Conservation (phyloP, 1,140 invertebrate genomes). For the Lycorma delicatula region DNA sequence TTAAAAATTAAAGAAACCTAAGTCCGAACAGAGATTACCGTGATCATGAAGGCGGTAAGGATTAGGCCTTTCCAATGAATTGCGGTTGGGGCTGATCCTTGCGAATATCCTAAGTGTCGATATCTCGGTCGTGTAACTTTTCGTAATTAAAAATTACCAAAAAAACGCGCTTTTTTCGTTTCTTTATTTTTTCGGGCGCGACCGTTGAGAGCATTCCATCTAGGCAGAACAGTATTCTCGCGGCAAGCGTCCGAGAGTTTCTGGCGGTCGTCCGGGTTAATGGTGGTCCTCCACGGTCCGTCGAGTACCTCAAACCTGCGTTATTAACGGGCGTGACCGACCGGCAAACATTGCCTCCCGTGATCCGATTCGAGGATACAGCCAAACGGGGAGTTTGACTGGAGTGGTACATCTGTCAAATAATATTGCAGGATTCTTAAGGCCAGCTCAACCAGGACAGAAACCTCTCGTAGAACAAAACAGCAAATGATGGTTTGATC, state of each 20-base stretch:
- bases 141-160: too few species aligned
- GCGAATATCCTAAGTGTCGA: too few species aligned
- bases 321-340: not conserved
- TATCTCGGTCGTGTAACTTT: too few species aligned
- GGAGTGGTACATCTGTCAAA: conserved; percentile 72
- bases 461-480: conserved; percentile 78
- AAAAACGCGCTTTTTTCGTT: too few species aligned
- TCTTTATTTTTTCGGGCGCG: too few species aligned
- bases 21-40: too few species aligned
- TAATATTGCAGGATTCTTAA: conserved; percentile 80
- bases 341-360: conserved; percentile 36
- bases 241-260: conserved; percentile 20
- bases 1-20: too few species aligned
- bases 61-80: too few species aligned
- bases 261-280: not conserved
- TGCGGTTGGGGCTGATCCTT: too few species aligned
- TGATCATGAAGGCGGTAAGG: too few species aligned
- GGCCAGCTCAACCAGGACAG: conserved; percentile 73
- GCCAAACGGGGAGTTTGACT: conserved; percentile 72
- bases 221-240: conserved; percentile 20
- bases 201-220: too few species aligned
- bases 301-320: not conserved
- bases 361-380: conserved; percentile 56
- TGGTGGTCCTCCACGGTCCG: not conserved
- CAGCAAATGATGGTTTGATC: conserved; percentile 72